Base-by-base conservation (phyloP, 2,888 invertebrate species). In the Melanotus villosus region DNA sequence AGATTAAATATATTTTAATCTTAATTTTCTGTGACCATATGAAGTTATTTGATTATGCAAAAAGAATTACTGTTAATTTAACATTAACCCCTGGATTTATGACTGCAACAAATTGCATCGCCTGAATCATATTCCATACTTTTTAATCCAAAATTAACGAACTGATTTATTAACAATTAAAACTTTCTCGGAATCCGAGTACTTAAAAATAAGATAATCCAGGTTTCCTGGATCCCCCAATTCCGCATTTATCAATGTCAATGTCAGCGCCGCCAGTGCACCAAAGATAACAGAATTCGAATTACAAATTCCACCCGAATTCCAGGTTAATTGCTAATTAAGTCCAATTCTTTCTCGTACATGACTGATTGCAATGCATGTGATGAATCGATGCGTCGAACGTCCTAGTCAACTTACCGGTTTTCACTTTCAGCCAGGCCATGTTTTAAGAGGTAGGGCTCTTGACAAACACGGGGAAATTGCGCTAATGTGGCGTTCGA, bases 381-480 rank as follows among this genome's bases (percentile, higher is more conserved):
- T 58, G 58, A 58, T 58, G 66, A 59, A 66, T 60, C 41, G 66
- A 60, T 56, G 54, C 32, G 56, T 56, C 47, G 54, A 66, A 5
- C 36, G 19, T 21, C 26, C 18, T 26, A 65, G 52, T 59, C 21
- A 52, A 32, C 60, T 41, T 66, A 66, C 60, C 50, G 43, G 54
- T 66, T 65, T 66, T 66, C 66, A 66, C 66, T 66, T 66, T 66
- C 59, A 26, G 41, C 45, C 6, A n/a, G n/a, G n/a, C n/a, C 18
- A 16, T 34, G 52, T 34, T 47, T 43, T 12, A 45, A 41, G n/a
- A 60, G 54, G 60, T 34, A 50, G 52, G 52, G 62, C 50, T 5
- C 45, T 41, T 47, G 60, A 50, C 36, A 50, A 41, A 63, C 47
- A 34, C 41, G 56, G 54, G 41, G 32, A 64, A 64, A 64, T 58